Conservation (phyloP, 2,113 vertebrate species). For the Phainopepla nitens region DNA sequence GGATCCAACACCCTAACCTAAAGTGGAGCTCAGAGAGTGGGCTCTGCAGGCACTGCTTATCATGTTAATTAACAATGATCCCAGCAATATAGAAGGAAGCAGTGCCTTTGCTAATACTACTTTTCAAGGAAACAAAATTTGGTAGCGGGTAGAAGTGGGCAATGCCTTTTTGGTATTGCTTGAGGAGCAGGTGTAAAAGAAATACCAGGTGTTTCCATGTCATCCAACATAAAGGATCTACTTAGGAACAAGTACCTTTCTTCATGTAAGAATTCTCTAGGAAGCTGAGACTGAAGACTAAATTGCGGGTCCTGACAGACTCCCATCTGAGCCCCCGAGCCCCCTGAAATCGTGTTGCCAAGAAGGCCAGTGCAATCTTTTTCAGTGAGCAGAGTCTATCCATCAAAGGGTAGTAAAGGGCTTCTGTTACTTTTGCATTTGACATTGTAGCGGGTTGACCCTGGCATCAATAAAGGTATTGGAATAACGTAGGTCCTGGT, state of each 20-base stretch:
- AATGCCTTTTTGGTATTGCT: background rate
- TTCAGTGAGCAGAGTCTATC: background rate
- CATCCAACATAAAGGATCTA: background rate
- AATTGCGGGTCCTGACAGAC: background rate
- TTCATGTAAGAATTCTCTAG: background rate
- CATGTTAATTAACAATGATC: background rate
- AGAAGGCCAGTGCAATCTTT: background rate
- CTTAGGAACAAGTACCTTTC: background rate
- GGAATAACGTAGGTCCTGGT: background rate
- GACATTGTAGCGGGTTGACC: background rate
- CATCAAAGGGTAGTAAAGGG: background rate
- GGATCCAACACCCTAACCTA: background rate
- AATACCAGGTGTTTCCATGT: background rate
- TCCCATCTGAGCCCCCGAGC: background rate
- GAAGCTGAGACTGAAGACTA: background rate
- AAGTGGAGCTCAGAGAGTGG: background rate
- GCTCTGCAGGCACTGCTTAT: background rate
- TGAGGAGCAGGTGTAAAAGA: background rate
- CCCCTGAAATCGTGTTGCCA: accelerated
- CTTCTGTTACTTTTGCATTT: background rate
- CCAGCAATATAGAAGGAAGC: background rate
- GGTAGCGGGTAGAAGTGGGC: background rate
- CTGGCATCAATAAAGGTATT: background rate
- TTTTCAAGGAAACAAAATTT: background rate
- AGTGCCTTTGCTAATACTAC: background rate